Evolutionary conservation across 2,797 vertebrate species (phyloP).

Genomic region (Masticophis lateralis): DNA sequence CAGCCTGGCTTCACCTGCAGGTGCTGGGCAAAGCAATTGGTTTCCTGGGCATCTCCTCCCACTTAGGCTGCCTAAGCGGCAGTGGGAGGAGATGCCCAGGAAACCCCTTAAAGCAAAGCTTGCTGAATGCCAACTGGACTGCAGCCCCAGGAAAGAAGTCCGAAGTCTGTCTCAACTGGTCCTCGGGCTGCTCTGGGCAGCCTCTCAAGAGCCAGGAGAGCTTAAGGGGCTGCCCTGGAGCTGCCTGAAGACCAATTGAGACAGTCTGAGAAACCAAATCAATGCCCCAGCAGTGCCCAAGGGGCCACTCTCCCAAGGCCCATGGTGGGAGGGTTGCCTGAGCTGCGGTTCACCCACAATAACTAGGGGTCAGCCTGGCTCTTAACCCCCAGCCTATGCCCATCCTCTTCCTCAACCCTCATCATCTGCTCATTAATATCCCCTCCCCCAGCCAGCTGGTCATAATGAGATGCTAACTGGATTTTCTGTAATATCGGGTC

Average conservation of each 20-base stretch:
- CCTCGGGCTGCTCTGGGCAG: no score
- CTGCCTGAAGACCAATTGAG: neutral
- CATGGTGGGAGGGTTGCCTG: neutral
- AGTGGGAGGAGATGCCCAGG: no score
- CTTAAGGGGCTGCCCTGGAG: neutral
- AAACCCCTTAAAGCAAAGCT: neutral
- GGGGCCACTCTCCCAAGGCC: neutral
- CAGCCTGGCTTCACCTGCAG: neutral
- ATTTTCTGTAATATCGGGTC: slow-evolving; percentile 67
- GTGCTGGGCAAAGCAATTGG: neutral
- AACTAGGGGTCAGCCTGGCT: neutral
- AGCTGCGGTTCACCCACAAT: neutral
- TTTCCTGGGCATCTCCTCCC: neutral
- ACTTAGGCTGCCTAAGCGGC: no score
- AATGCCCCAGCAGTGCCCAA: neutral
- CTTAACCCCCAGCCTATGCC: neutral
- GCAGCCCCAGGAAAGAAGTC: neutral
- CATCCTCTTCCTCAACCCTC: neutral
- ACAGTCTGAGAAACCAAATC: neutral
- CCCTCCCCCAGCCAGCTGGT: slow-evolving; percentile 16
- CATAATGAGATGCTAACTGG: slow-evolving; percentile 75
- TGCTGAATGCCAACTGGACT: neutral
- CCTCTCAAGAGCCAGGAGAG: neutral
- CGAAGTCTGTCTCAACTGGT: no score
- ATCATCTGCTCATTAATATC: slow-evolving; percentile 60